Percentiles rank a stretch among this genome's conserved stretches.
Evolutionary conservation across 2,888 invertebrate species (phyloP).

Genomic region (Paralinhomoeus sp.): DNA sequence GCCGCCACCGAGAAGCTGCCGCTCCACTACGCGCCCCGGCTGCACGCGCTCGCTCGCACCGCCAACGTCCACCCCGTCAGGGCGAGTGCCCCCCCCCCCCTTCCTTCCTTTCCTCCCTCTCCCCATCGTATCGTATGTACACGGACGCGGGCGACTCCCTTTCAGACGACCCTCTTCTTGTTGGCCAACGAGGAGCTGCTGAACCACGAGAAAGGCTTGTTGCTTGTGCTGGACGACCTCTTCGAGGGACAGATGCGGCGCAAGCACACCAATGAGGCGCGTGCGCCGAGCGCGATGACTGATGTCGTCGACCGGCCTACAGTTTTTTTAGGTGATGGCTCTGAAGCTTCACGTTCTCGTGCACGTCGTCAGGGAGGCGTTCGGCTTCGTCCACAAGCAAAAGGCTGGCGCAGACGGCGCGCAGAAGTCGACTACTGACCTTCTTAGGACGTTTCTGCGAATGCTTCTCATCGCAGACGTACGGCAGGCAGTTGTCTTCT

Average conservation of each 20-base stretch:
- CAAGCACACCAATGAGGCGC: slow-evolving; percentile 56
- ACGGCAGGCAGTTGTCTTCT: too few relatives aligned
- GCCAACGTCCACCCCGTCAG: slow-evolving; percentile 32
- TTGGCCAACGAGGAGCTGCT: slow-evolving; percentile 46
- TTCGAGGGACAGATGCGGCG: slow-evolving; percentile 63
- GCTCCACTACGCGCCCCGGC: slow-evolving; percentile 43
- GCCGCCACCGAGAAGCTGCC: slow-evolving; percentile 54
- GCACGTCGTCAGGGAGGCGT: slow-evolving; percentile 13
- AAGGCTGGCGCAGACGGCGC: too few relatives aligned
- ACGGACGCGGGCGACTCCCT: too few relatives aligned
- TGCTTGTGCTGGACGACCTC: slow-evolving; percentile 56
- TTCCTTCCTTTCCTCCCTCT: too few relatives aligned
- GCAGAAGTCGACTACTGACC: too few relatives aligned
- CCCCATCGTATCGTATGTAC: too few relatives aligned
- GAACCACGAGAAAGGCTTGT: slow-evolving; percentile 47
- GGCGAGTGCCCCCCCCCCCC: slow-evolving; percentile 10
- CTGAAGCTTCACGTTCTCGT: slow-evolving; percentile 22
- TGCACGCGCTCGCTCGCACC: slow-evolving; percentile 63
- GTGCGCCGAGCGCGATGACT: background rate
- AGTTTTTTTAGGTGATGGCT: slow-evolving; percentile 16
- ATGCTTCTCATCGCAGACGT: background rate
- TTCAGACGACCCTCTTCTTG: slow-evolving; percentile 28
- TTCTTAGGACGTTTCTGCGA: background rate
- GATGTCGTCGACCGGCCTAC: background rate
- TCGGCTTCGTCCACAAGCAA: slow-evolving; percentile 13